phyloP scores from a whole-genome alignment of 1,140 invertebrate species.

The Microplitis demolitor region DNA sequence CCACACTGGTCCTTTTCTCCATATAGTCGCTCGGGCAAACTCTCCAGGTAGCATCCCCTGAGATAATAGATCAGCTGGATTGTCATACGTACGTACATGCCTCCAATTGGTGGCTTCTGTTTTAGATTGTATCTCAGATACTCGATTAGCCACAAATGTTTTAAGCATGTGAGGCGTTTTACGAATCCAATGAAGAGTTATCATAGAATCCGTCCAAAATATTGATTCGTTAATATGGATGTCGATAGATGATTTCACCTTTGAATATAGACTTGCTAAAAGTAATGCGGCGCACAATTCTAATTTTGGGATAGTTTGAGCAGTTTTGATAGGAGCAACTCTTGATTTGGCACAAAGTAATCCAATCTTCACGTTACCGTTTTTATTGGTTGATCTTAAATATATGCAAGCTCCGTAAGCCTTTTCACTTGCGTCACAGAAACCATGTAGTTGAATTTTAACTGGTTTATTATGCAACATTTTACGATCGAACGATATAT shows the following conservation, averaged over 20 bases:
- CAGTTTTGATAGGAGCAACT: conserved; percentile 45
- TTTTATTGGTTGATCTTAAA: conserved; percentile 26
- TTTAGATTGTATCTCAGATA: conserved; percentile 38
- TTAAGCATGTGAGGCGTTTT: conserved; percentile 22
- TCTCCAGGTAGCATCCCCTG: conserved; percentile 38
- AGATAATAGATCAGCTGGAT: conserved; percentile 57
- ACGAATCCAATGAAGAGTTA: conserved; percentile 38
- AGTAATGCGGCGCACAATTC: conserved; percentile 47
- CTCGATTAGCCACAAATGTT: conserved; percentile 28
- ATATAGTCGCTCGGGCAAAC: conserved; percentile 38
- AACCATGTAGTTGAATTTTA: conserved; percentile 38
- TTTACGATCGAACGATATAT: conserved; percentile 32
- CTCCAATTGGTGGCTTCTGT: conserved; percentile 39
- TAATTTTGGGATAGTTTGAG: conserved; percentile 39
- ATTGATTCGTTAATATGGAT: not conserved
- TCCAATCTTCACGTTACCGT: not conserved
- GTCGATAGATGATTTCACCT: conserved; percentile 22
- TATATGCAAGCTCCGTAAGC: conserved; percentile 57
- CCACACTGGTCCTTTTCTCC: conserved; percentile 44
- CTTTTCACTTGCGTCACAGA: conserved; percentile 43
- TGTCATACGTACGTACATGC: conserved; percentile 41
- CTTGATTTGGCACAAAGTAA: conserved; percentile 46
- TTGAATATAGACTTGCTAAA: conserved; percentile 34
- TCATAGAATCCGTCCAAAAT: conserved; percentile 37
- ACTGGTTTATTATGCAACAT: conserved; percentile 40